These are phyloP conservation scores for Pygathrix nemaeus DNA, from an alignment of 2,113 vertebrate species.

Conservation along the genomic window DNA sequence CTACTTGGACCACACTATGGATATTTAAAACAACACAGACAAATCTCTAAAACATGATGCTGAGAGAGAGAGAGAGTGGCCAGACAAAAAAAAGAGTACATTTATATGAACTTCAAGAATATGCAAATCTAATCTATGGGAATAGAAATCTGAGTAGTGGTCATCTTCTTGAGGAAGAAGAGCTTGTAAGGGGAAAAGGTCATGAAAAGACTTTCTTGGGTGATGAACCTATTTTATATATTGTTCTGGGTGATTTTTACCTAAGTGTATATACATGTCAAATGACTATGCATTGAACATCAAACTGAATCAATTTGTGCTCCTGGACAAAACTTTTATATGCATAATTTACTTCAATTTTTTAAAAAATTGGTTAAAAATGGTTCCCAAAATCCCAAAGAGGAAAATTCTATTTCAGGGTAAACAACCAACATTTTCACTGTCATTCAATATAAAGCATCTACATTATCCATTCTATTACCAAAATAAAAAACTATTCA, in stretches of 20 bases:
- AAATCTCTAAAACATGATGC: not conserved
- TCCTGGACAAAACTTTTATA: not conserved
- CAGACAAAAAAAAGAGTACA: not conserved
- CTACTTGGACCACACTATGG: not conserved
- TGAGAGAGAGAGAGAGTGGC: not conserved
- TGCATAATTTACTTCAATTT: not conserved
- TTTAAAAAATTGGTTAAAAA: not conserved
- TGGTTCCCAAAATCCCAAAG: not conserved
- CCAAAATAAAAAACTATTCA: not conserved
- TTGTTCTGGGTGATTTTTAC: not conserved
- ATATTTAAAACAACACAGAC: not conserved
- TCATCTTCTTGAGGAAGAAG: not conserved
- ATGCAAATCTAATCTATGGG: not conserved
- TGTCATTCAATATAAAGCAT: not conserved
- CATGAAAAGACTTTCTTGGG: not conserved
- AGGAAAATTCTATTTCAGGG: not conserved
- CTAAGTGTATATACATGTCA: not conserved
- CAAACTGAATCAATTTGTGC: not conserved
- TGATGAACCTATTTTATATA: not conserved
- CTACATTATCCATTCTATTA: not conserved
- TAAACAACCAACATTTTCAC: not conserved
- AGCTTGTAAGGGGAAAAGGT: not conserved
- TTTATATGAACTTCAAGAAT: not conserved
- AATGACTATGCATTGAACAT: not conserved
- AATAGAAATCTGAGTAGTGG: not conserved